These are phyloP conservation scores for Atethmia centrago DNA, from an alignment of 2,888 invertebrate genomes.

Conservation along the genomic window DNA sequence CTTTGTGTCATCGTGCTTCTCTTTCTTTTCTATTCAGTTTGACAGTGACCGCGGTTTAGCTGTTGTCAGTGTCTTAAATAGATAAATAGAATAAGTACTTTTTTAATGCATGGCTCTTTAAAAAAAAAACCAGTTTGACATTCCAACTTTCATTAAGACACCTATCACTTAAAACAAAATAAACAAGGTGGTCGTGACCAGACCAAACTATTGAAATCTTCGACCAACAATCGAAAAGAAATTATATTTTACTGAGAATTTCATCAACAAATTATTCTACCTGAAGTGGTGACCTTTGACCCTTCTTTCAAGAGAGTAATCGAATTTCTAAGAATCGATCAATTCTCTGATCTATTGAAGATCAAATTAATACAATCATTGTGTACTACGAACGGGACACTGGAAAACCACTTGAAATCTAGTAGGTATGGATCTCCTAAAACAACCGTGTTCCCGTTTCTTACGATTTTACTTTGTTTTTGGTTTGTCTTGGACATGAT, in stretches of 20 bases:
- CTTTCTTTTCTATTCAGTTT: too few relatives aligned
- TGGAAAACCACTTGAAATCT: slow-evolving; percentile 13
- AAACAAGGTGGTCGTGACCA: background rate
- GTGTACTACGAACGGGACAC: background rate
- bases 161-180: background rate
- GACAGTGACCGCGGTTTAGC: too few relatives aligned
- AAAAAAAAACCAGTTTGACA: background rate
- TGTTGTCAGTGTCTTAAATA: too few relatives aligned
- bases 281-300: background rate
- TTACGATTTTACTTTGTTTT: slow-evolving; percentile 16
- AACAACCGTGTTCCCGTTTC: background rate
- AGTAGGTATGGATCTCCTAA: background rate
- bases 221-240: background rate
- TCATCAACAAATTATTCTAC: background rate
- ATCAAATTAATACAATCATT: slow-evolving; percentile 5
- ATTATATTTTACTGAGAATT: background rate
- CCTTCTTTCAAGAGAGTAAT: slow-evolving; percentile 8
- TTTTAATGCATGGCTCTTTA: background rate
- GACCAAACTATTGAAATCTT: background rate
- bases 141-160: slow-evolving; percentile 4
- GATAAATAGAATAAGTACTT: background rate
- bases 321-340: slow-evolving; percentile 17
- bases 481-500: background rate
- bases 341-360: slow-evolving; percentile 8
- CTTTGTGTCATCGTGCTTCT: too few relatives aligned